Percentiles rank a stretch among this genome's conserved stretches.
phyloP scores from a whole-genome alignment of 2,888 invertebrate species.

The Eutolmus rufibarbis region DNA sequence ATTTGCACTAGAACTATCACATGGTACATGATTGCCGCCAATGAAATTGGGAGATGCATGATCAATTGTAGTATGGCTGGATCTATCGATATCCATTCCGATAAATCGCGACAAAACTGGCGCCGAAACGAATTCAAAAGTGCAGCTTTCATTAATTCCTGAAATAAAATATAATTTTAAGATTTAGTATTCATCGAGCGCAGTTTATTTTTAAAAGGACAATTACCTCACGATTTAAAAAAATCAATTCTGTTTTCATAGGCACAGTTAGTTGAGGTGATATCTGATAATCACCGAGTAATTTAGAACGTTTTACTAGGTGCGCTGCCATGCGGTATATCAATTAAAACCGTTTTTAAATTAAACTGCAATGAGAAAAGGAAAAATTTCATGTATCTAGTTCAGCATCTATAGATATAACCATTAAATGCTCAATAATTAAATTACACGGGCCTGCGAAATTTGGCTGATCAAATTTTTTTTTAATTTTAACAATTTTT shows the following conservation, averaged over 20 bases:
- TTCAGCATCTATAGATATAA: too few relatives aligned
- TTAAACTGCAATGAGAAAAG: slow-evolving; percentile 10
- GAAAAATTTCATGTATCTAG: background rate
- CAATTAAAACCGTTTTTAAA: slow-evolving; percentile 10
- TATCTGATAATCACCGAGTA: slow-evolving; percentile 49
- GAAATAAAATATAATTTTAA: slow-evolving; percentile 22
- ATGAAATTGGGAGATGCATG: background rate
- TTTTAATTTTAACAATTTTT: too few relatives aligned
- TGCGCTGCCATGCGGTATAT: slow-evolving; percentile 50
- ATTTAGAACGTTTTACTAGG: slow-evolving; percentile 49
- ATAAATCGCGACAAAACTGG: slow-evolving; percentile 62
- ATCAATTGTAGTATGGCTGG: slow-evolving; percentile 47
- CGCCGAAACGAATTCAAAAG: slow-evolving; percentile 51
- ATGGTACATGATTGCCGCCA: background rate
- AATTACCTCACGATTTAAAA: slow-evolving; percentile 47
- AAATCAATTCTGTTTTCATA: slow-evolving; percentile 47
- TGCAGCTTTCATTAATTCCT: slow-evolving; percentile 51
- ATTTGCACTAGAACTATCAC: slow-evolving; percentile 25
- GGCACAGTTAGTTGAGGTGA: slow-evolving; percentile 49
- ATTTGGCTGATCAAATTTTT: too few relatives aligned
- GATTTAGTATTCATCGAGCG: background rate
- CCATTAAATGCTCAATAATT: too few relatives aligned
- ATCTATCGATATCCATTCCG: slow-evolving; percentile 62
- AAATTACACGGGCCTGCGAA: too few relatives aligned
- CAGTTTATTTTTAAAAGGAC: background rate